Evolutionary conservation across 2,888 invertebrate species (phyloP), one percentile per base, ranked within the genome.

Genomic region (Cryptus viduatorius): DNA sequence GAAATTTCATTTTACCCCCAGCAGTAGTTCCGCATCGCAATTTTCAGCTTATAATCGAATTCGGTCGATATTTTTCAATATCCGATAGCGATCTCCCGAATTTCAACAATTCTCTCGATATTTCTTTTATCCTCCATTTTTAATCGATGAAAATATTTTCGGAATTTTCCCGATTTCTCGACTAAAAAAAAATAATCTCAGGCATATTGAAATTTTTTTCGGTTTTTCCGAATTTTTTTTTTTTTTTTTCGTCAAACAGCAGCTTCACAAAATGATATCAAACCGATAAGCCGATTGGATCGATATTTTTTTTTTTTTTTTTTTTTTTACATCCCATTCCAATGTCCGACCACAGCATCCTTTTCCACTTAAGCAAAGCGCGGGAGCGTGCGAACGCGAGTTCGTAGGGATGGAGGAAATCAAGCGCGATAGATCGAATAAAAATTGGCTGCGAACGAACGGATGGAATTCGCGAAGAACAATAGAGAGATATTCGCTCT

Each of bases 351-450:
- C 81, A 29, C 84, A 73, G 64, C 78, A 78, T 81, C 81, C 73
- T 81, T 81, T 84, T 81, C 77, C 81, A 84, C 84, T 81, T 78
- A 75, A 31, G 64, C 53, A 29, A 69, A 65, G 64, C 42, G 16
- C 8, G 37, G 7, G 37, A 4, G 37, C 4, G 37, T 24, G 24
- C 24, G 24, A 24, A 24, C 37, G 37, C 4, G 5, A 8, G 8
- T 37, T 37, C 37, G 37, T 8, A 37, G 59, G 69, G 44, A 29
- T 44, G 16, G 69, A 69, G 69, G 48, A 69, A 72, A 29, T 72
- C 50, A 53, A 72, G 76, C 77, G 79, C 56, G 53, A 67, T 10
- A 61, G 16, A 77, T 44, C 10, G 46, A 64, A 48, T 29, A 42
- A 68, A 29, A 69, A 29, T 56, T 56, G 19, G 3, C 10, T 12